Evolutionary conservation across 2,888 invertebrate species (phyloP), one percentile per base, ranked within the genome.

Genomic region (Callimorpha dominula): DNA sequence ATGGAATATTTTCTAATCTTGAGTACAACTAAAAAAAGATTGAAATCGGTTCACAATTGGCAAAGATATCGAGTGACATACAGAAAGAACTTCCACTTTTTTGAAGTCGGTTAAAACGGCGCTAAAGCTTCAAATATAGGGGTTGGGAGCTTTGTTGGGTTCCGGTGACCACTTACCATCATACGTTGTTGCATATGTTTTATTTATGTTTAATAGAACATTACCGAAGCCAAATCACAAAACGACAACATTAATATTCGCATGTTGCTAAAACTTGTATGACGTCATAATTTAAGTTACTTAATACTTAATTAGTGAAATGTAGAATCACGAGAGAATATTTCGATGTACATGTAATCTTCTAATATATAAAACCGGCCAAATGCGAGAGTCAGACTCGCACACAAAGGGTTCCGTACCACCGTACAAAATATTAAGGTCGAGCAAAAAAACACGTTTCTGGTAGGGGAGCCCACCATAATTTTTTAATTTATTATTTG

Each of bases 191-290:
- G 4, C 31, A 31, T 31, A 31, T 31, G 31, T 31, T 31, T 0
- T 52, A n/a, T 20, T 57, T 52, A 52, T 52, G 15, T 15, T 52
- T 15, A 14, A 31, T 31, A 31, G 1, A 31, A 31, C 43, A 46
- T 46, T 46, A 46, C 43, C 43, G 43, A 8, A 46, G 9, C 6
- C 6, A 46, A 46, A 46, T 52, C 17, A 8, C 12, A 54, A 54
- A 54, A 57, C 8, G 54, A 12, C n/a, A 57, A 20, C 0, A 11
- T 4, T 9, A 57, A 31, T 20, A 17, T 42, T 68, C 42, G 64
- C 72, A 68, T 72, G 72, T 72, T 72, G 72, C 72, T 72, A 68
- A 72, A 68, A 68, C 71, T 17, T 60, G 15, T 71, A n/a, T 46
- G 15, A 40, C 7, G 15, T 20, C 8, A 60, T 60, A 60, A 14